phyloP scores from a whole-genome alignment of 2,797 vertebrate genomes.

The Takifugu ocellatus region DNA sequence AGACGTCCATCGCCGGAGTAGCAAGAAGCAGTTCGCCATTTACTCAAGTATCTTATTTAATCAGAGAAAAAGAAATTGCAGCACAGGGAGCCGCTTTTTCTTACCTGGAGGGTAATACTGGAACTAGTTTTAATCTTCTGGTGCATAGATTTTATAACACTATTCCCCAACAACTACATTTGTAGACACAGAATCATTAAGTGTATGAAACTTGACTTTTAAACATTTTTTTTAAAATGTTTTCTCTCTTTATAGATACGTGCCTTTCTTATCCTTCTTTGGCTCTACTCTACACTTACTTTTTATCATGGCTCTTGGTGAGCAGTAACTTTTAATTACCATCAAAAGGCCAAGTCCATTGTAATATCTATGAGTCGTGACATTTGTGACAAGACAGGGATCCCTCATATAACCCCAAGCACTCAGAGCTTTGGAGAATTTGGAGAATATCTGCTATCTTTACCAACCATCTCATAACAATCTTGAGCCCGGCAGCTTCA shows the following conservation, averaged over 20 bases:
- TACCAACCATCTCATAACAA: slow-evolving; percentile 47
- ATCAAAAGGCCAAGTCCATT: slow-evolving; percentile 51
- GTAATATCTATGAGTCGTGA: slow-evolving; percentile 62
- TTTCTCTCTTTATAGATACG: background rate
- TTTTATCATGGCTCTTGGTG: slow-evolving; percentile 24
- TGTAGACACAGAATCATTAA: too few relatives aligned
- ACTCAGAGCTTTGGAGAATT: slow-evolving; percentile 19
- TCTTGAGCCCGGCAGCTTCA: slow-evolving; percentile 21
- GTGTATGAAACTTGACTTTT: too few relatives aligned
- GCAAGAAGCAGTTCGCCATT: too few relatives aligned
- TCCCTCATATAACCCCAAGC: slow-evolving; percentile 43
- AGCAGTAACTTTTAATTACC: slow-evolving; percentile 63
- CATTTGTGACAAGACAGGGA: slow-evolving; percentile 55
- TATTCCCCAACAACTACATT: too few relatives aligned
- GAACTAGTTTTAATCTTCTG: too few relatives aligned
- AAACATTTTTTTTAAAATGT: too few relatives aligned
- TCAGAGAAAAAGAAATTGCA: too few relatives aligned
- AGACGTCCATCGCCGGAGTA: slow-evolving; percentile 30
- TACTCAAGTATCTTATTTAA: too few relatives aligned
- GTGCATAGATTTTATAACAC: too few relatives aligned
- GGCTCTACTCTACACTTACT: slow-evolving; percentile 14
- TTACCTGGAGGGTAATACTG: too few relatives aligned
- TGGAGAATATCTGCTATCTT: slow-evolving; percentile 51
- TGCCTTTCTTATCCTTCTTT: background rate
- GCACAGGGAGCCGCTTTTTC: too few relatives aligned